These are phyloP conservation scores for Liodrosophila aerea DNA, from an alignment of 2,888 invertebrate species.

Conservation along the genomic window DNA sequence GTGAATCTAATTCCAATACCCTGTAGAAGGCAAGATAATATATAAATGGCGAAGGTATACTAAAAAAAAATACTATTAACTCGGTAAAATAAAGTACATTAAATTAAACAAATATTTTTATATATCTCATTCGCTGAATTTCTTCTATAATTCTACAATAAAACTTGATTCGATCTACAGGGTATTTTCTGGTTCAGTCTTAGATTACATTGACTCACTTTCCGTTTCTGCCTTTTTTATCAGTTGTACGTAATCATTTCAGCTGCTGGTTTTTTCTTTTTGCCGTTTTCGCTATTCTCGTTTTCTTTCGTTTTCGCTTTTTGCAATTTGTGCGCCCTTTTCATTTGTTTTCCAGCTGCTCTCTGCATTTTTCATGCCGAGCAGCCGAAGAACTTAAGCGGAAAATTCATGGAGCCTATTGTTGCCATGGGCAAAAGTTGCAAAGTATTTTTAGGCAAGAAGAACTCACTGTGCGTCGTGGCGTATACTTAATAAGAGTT, in stretches of 20 bases:
- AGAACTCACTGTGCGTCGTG: constrained; percentile 19
- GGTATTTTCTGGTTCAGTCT: not conserved
- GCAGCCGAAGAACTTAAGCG: constrained; percentile 42
- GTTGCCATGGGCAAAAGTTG: constrained; percentile 5
- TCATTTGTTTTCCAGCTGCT: constrained; percentile 40
- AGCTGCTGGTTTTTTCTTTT: constrained; percentile 10
- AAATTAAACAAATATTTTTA: not conserved
- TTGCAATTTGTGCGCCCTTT: constrained; percentile 31
- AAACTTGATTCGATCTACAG: not conserved
- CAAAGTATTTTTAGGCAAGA: constrained; percentile 11
- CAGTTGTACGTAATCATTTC: constrained; percentile 39
- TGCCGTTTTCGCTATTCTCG: constrained; percentile 11
- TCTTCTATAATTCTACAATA: too few species aligned
- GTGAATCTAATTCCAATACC: constrained; percentile 1
- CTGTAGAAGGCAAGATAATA: not conserved
- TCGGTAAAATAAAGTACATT: too few species aligned
- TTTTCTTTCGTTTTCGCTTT: constrained; percentile 4
- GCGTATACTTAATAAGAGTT: constrained; percentile 62
- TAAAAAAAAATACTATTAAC: too few species aligned
- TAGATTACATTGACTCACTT: not conserved
- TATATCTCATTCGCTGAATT: not conserved
- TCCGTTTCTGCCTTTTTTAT: constrained; percentile 23
- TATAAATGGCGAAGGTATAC: not conserved
- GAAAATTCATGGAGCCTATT: constrained; percentile 51
- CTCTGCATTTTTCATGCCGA: constrained; percentile 48